A percentile compares a stretch with the other conserved stretches of the same genome.
Conservation (phyloP, 2,113 vertebrate genomes). For the Xiphophorus hellerii region DNA sequence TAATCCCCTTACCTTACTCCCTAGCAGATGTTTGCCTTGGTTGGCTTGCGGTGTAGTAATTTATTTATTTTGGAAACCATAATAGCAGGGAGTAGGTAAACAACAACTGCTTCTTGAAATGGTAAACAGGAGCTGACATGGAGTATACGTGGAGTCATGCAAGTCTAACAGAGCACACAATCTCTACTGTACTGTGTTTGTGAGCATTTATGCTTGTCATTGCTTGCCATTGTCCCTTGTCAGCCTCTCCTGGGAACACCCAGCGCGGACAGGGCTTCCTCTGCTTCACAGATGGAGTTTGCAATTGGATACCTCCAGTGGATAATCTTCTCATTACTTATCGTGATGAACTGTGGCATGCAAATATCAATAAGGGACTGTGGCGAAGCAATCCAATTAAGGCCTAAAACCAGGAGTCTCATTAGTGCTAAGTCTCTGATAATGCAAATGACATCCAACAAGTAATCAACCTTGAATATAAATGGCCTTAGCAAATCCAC, state of each 20-base stretch:
- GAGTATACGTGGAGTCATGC: conserved; percentile 18
- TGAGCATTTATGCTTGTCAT: conserved; percentile 34
- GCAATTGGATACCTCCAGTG: conserved; percentile 77
- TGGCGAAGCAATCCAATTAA: conserved; percentile 84
- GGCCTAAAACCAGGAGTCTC: conserved; percentile 78
- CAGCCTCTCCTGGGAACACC: conserved; percentile 35
- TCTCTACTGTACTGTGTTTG: conserved; percentile 10
- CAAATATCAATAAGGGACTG: conserved; percentile 84
- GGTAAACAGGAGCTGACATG: conserved; percentile 40
- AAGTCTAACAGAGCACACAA: neutral
- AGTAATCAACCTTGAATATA: conserved; percentile 80
- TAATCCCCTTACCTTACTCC: conserved; percentile 59
- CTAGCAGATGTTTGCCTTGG: conserved; percentile 61
- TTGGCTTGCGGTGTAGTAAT: conserved; percentile 38
- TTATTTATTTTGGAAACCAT: conserved; percentile 53
- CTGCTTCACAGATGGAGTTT: conserved; percentile 74
- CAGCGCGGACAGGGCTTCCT: conserved; percentile 54
- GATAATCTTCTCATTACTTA: conserved; percentile 86
- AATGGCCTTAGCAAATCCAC: conserved; percentile 66
- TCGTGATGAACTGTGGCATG: conserved; percentile 84
- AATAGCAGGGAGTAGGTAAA: conserved; percentile 46
- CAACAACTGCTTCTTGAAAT: conserved; percentile 44
- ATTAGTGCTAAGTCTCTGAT: conserved; percentile 81
- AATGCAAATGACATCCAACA: conserved; percentile 80
- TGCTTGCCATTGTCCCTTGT: conserved; percentile 21